Evolutionary conservation across 2,888 invertebrate species (phyloP).

Genomic region (Phortica magna): DNA sequence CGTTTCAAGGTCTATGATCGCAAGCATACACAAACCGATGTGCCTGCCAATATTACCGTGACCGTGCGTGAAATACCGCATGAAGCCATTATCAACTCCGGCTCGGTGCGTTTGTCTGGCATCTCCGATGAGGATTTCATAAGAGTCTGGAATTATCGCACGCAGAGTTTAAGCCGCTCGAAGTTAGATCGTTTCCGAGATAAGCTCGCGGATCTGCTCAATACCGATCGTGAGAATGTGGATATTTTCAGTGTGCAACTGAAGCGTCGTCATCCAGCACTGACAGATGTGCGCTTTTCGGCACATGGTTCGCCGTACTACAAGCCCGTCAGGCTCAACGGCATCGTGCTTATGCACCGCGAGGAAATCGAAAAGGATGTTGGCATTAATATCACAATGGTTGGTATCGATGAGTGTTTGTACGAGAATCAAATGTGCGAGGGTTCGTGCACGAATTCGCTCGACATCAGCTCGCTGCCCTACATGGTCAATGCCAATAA

Average conservation of each 20-base stretch:
- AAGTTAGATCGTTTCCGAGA: constrained; percentile 93
- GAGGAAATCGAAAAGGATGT: constrained; percentile 96
- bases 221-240: constrained; percentile 92
- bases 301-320: constrained; percentile 98
- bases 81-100: constrained; percentile 96
- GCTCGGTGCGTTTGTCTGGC: constrained; percentile 94
- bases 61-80: constrained; percentile 96
- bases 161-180: constrained; percentile 89
- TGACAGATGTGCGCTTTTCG: constrained; percentile 95
- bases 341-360: constrained; percentile 94
- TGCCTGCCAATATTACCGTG: constrained; percentile 97
- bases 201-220: constrained; percentile 90
- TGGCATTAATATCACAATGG: constrained; percentile 98
- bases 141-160: constrained; percentile 94
- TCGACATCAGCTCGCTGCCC: constrained; percentile 92
- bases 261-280: constrained; percentile 89
- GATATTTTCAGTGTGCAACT: constrained; percentile 98
- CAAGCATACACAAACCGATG: constrained; percentile 96
- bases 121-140: constrained; percentile 98
- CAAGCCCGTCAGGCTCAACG: constrained; percentile 95
- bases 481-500: constrained; percentile 98
- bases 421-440: constrained; percentile 97
- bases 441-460: constrained; percentile 95
- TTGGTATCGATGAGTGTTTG: constrained; percentile 97
- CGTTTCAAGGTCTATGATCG: constrained; percentile 94